Percentiles rank a stretch among this genome's conserved stretches.
Conservation (phyloP, 2,113 vertebrate genomes). For the Laterallus jamaicensis region DNA sequence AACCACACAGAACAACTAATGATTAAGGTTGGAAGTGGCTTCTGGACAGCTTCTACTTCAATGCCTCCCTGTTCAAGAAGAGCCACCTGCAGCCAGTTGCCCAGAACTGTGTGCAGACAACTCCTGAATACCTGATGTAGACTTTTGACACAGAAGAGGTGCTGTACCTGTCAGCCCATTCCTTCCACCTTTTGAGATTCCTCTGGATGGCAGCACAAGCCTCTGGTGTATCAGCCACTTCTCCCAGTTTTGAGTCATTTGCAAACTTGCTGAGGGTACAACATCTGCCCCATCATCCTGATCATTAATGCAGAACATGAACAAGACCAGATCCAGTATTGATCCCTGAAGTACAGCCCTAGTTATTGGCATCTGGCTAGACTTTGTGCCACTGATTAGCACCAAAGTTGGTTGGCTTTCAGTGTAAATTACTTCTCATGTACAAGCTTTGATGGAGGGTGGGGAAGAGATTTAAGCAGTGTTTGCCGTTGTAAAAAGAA, state of each 20-base stretch:
- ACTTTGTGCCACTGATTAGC: background rate
- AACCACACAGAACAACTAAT: background rate
- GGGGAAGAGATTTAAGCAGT: background rate
- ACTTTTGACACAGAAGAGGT: background rate
- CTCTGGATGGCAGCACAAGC: background rate
- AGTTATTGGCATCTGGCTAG: background rate
- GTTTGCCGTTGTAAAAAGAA: background rate
- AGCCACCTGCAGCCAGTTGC: background rate
- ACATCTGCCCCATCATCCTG: background rate
- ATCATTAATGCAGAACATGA: background rate
- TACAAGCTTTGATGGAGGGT: background rate
- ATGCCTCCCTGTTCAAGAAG: too few species aligned
- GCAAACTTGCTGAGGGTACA: background rate
- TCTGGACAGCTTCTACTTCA: background rate
- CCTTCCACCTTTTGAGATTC: background rate
- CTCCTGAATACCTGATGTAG: background rate
- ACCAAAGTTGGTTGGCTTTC: background rate
- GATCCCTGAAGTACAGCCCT: background rate
- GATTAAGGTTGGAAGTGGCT: background rate
- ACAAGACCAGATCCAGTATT: background rate
- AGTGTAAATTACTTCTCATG: background rate
- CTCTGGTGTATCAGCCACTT: background rate
- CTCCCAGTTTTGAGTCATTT: background rate
- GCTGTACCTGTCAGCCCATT: background rate
- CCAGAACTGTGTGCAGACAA: background rate